phyloP scores from a whole-genome alignment of 2,888 invertebrate genomes.

The Cephonodes hylas region DNA sequence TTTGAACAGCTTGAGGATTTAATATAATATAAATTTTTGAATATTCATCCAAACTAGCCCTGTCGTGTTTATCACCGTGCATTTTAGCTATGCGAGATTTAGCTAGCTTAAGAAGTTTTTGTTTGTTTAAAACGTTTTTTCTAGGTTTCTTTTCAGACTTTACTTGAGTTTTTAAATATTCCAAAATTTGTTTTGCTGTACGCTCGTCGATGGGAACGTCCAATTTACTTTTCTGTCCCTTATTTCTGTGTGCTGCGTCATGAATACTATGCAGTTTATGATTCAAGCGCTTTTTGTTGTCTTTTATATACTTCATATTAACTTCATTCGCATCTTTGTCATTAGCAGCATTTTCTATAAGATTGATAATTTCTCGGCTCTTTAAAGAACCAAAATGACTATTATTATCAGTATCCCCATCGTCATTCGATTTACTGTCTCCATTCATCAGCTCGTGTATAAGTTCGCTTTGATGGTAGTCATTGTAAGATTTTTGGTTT shows the following conservation, averaged over 20 bases:
- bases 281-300: not conserved
- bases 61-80: slow-evolving; percentile 12
- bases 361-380: slow-evolving; percentile 28
- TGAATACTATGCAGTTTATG: not conserved
- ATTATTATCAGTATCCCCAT: slow-evolving; percentile 14
- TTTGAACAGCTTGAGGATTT: slow-evolving; percentile 42
- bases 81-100: not conserved
- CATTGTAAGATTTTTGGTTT: not conserved
- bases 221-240: not conserved
- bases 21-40: slow-evolving; percentile 56
- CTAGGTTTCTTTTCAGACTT: not conserved
- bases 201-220: not conserved
- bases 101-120: not conserved
- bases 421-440: not conserved
- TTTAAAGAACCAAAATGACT: slow-evolving; percentile 23
- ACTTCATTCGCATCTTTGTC: not conserved
- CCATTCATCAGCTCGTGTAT: not conserved
- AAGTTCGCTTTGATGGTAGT: not conserved
- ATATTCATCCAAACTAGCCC: slow-evolving; percentile 34
- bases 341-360: slow-evolving; percentile 29
- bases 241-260: not conserved
- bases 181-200: not conserved
- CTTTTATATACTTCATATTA: not conserved
- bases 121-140: not conserved
- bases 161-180: not conserved